Evolutionary conservation across 2,797 vertebrate genomes (phyloP).

Genomic region (Enteromius anoplus): DNA sequence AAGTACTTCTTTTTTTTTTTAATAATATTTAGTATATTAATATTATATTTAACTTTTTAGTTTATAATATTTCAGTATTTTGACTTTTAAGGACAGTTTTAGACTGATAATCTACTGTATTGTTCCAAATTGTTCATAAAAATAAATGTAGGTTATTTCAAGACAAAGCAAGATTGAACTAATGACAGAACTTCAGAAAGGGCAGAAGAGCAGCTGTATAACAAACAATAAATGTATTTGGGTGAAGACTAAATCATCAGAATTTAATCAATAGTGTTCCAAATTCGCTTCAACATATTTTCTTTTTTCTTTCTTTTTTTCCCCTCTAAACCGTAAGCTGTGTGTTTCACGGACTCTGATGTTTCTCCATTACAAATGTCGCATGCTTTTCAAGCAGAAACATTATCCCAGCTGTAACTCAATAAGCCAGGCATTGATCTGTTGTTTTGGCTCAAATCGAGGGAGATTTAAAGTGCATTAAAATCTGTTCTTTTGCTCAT

Average conservation of each 20-base stretch:
- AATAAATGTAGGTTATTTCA: background rate
- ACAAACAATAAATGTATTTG: slow-evolving; percentile 11
- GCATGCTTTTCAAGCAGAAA: slow-evolving; percentile 46
- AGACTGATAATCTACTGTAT: background rate
- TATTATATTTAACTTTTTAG: background rate
- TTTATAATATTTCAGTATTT: background rate
- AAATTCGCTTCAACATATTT: slow-evolving; percentile 21
- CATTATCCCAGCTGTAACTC: slow-evolving; percentile 47
- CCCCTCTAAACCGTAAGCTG: slow-evolving; percentile 26
- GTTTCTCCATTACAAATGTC: slow-evolving; percentile 46
- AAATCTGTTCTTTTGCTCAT: slow-evolving; percentile 42
- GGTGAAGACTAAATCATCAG: slow-evolving; percentile 23
- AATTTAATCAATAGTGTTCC: slow-evolving; percentile 33
- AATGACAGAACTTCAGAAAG: background rate
- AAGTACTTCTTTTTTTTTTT: too few species aligned
- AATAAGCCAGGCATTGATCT: slow-evolving; percentile 50
- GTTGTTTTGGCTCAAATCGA: slow-evolving; percentile 45
- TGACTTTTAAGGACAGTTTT: background rate
- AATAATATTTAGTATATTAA: too few species aligned
- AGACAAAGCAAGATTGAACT: background rate
- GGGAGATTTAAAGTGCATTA: slow-evolving; percentile 46
- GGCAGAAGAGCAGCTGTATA: background rate
- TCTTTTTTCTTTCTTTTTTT: slow-evolving; percentile 42
- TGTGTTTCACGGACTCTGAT: slow-evolving; percentile 29
- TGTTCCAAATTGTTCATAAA: background rate